Evolutionary conservation across 2,797 vertebrate species (phyloP).

Genomic region (Chrosomus eos): DNA sequence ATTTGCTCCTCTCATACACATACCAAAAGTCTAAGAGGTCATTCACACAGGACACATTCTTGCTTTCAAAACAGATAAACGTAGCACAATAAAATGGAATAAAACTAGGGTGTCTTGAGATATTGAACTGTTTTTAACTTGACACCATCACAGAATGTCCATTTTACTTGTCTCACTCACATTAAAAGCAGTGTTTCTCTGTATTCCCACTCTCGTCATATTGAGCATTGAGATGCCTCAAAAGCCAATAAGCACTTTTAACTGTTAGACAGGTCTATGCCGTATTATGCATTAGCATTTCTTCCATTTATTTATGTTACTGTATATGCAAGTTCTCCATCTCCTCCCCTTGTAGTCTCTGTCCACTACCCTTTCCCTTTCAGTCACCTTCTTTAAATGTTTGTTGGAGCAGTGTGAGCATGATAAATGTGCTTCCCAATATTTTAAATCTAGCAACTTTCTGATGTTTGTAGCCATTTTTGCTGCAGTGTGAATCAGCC

Average conservation of each 20-base stretch:
- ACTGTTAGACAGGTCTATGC: neutral
- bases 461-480: neutral
- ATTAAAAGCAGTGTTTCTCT: neutral
- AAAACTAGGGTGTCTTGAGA: neutral
- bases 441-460: neutral
- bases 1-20: neutral
- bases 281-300: neutral
- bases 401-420: conserved; percentile 1
- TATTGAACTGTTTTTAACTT: neutral
- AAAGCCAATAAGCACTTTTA: neutral
- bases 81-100: neutral
- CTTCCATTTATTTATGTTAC: neutral
- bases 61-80: neutral
- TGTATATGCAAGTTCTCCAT: neutral
- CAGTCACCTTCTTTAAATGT: neutral
- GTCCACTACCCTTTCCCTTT: neutral
- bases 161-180: neutral
- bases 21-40: neutral
- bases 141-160: neutral
- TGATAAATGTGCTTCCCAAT: neutral
- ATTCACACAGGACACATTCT: neutral
- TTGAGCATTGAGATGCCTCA: neutral
- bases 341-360: neutral
- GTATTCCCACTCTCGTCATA: neutral
- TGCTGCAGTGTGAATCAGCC: conserved; percentile 10